Conservation (phyloP, 2,797 vertebrate species). For the Schizothorax lantsangensis region DNA sequence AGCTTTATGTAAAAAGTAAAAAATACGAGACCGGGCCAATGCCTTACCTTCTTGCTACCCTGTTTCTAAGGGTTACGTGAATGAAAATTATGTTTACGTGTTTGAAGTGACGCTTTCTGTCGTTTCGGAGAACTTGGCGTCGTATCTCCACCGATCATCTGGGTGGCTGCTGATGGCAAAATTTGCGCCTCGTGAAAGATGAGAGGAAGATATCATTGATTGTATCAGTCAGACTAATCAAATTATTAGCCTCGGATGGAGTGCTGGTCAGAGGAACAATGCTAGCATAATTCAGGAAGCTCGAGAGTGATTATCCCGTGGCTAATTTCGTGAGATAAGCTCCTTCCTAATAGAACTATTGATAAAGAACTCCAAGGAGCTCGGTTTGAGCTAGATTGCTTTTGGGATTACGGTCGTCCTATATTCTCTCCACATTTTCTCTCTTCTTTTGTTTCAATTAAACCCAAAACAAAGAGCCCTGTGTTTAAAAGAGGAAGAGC, state of each 20-base stretch:
- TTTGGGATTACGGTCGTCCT: slow-evolving; percentile 61
- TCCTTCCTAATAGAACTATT: slow-evolving; percentile 64
- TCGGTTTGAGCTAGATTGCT: slow-evolving; percentile 67
- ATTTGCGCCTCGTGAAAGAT: slow-evolving; percentile 52
- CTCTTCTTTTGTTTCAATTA: slow-evolving; percentile 68
- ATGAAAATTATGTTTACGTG: slow-evolving; percentile 28
- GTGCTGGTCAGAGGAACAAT: slow-evolving; percentile 60
- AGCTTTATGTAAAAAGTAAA: slow-evolving; percentile 73
- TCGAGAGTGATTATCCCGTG: slow-evolving; percentile 60
- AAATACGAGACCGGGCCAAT: slow-evolving; percentile 62
- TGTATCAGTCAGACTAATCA: slow-evolving; percentile 56
- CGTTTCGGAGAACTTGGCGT: slow-evolving; percentile 18
- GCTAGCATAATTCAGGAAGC: slow-evolving; percentile 58
- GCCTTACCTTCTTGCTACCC: slow-evolving; percentile 4
- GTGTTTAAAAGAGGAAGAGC: slow-evolving; percentile 68
- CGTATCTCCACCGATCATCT: slow-evolving; percentile 30
- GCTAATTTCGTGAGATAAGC: slow-evolving; percentile 67
- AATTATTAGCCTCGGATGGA: slow-evolving; percentile 62
- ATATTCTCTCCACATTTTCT: slow-evolving; percentile 58
- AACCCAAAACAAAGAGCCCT: slow-evolving; percentile 69
- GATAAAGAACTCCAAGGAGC: slow-evolving; percentile 60
- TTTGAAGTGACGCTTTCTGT: slow-evolving; percentile 25
- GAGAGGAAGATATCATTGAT: slow-evolving; percentile 59
- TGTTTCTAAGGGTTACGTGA: slow-evolving; percentile 4
- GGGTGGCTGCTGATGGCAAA: slow-evolving; percentile 32